Base-by-base conservation (phyloP, 2,113 vertebrate species). In the Paratilapia polleni region DNA sequence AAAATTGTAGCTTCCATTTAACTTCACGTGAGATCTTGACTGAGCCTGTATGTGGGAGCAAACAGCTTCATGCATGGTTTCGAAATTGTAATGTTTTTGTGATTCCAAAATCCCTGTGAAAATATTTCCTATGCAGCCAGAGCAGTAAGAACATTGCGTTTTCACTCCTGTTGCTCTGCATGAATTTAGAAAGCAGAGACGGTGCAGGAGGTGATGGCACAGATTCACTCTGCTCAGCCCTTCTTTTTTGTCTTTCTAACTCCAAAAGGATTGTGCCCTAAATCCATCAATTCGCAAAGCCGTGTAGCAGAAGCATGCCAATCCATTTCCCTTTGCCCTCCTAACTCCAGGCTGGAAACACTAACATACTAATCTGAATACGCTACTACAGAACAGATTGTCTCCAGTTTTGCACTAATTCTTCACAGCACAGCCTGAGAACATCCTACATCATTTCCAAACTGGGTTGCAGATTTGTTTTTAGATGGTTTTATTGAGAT, bases 241-340 rank as follows among this genome's bases (percentile, higher is more conserved):
- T 74, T 41, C 57, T 49, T 68, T 73, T 73, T 54, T 14, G 77
- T 83, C 52, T 87, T 77, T 47, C 34, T 31, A 76, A 56, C 64
- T 79, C 64, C 43, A 80, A 31, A 20, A 79, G 57, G 79, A 62
- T 68, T 76, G 28, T 59, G 66, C 34, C 83, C 77, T 79, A 76
- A 87, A 86, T 83, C 78, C 61, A 85, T 62, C 79, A 78, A 79
- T 77, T 86, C 38, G 68, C 76, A 66, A 38, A 24, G 19, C 59
- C 22, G 14, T 78, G 36, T 31, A 19, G 19, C 68, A 66, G 56
- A 59, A 77, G 59, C 64, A 41, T 85, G 80, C 57, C 82, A 92
- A 70, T 85, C 57, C 79, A 81, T 77, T 86, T 86, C 63, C 57
- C 62, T 76, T 81, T 82, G 73, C 68, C 83, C 58, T 82, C 62